Conservation (phyloP, 2,888 invertebrate species). For the Agelastica alni region DNA sequence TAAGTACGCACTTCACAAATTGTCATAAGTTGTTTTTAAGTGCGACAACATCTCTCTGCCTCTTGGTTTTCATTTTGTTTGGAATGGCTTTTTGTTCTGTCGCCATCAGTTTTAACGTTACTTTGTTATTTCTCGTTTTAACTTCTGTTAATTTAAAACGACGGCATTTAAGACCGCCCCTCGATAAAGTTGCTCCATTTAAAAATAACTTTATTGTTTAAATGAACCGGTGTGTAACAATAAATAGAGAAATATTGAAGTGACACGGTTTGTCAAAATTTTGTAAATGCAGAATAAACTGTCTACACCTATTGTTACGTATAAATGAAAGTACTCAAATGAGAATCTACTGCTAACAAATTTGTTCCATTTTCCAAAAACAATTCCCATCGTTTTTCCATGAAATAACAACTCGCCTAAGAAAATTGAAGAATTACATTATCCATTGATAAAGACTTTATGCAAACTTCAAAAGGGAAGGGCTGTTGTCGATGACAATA, state of each 20-base stretch:
- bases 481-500: constrained; percentile 9
- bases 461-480: constrained; percentile 8
- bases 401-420: background rate
- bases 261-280: too few relatives aligned
- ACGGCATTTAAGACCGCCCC: too few relatives aligned
- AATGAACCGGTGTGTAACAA: too few relatives aligned
- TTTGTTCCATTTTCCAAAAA: background rate
- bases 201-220: too few relatives aligned
- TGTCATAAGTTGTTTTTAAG: constrained; percentile 16
- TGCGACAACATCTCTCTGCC: background rate
- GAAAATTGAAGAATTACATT: background rate
- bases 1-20: constrained; percentile 17
- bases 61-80: background rate
- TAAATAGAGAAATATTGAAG: too few relatives aligned
- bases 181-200: too few relatives aligned
- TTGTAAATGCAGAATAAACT: too few relatives aligned
- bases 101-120: background rate
- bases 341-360: too few relatives aligned
- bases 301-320: too few relatives aligned
- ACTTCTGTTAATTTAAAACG: constrained; percentile 4
- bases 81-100: background rate
- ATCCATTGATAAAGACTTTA: constrained; percentile 10
- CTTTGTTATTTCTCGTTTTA: background rate
- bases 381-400: background rate
- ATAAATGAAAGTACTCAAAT: too few relatives aligned